These are phyloP conservation scores for Macaria notata DNA, from an alignment of 2,888 invertebrate species.

Conservation along the genomic window DNA sequence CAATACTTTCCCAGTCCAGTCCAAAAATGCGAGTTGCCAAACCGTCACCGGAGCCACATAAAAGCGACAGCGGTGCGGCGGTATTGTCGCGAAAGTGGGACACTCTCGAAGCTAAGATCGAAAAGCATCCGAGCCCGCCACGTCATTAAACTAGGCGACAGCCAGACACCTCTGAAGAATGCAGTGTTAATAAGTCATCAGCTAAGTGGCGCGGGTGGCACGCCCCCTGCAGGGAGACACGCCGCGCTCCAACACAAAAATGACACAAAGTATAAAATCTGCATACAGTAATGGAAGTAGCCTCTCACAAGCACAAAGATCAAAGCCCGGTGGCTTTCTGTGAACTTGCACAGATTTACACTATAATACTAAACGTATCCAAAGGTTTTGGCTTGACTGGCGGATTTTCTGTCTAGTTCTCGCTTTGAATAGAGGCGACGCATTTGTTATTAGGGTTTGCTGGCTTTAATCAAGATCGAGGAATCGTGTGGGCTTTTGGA, in stretches of 20 bases:
- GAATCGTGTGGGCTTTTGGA: no score
- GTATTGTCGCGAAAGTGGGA: slow-evolving; percentile 63
- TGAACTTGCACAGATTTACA: slow-evolving; percentile 40
- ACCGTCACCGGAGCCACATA: slow-evolving; percentile 23
- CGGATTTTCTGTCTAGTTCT: slow-evolving; percentile 3
- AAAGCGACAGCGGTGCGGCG: slow-evolving; percentile 8
- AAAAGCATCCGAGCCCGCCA: slow-evolving; percentile 56
- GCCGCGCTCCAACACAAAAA: slow-evolving; percentile 67
- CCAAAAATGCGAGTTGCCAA: slow-evolving; percentile 20
- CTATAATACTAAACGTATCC: slow-evolving; percentile 36
- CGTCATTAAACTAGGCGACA: slow-evolving; percentile 77
- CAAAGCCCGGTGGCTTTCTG: slow-evolving; percentile 63
- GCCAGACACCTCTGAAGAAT: slow-evolving; percentile 81
- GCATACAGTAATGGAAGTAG: slow-evolving; percentile 75
- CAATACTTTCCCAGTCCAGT: not conserved
- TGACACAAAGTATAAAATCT: slow-evolving; percentile 80
- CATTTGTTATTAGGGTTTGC: not conserved
- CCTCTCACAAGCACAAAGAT: slow-evolving; percentile 69
- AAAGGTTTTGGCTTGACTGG: slow-evolving; percentile 3
- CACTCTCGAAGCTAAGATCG: slow-evolving; percentile 64
- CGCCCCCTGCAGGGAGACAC: slow-evolving; percentile 31
- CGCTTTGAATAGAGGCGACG: slow-evolving; percentile 4
- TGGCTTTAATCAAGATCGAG: not conserved
- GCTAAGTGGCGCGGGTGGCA: slow-evolving; percentile 70
- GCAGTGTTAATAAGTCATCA: slow-evolving; percentile 82